phyloP scores from a whole-genome alignment of 2,113 vertebrate species.

The Chamaea fasciata region DNA sequence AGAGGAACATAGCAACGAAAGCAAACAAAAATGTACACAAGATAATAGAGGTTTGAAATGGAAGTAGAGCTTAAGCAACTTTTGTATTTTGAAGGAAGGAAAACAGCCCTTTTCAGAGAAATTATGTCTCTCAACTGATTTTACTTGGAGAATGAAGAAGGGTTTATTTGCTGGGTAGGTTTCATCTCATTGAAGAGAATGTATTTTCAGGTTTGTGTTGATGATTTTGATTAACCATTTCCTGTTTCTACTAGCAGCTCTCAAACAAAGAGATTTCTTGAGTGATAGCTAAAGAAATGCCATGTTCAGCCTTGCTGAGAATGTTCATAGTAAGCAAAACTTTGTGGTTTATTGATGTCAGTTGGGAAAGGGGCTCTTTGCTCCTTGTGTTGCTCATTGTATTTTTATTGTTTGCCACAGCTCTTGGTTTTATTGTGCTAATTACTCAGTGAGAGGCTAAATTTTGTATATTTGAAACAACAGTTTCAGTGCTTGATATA shows the following conservation, averaged over 20 bases:
- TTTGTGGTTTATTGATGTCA: conserved; percentile 15
- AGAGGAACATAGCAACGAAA: not conserved
- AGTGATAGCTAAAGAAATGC: conserved; percentile 41
- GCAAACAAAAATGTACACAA: not conserved
- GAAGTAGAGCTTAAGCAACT: not conserved
- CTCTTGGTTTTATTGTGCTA: conserved; percentile 7
- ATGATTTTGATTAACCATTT: conserved; percentile 53
- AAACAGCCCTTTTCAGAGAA: conserved; percentile 19
- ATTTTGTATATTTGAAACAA: not conserved
- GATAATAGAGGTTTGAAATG: not conserved
- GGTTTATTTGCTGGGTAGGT: conserved; percentile 1
- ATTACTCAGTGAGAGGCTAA: not conserved
- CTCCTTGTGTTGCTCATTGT: not conserved
- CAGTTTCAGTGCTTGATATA: not conserved
- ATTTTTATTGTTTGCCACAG: not conserved
- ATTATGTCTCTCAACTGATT: not conserved
- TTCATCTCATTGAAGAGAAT: conserved; percentile 39
- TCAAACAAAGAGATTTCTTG: conserved; percentile 51
- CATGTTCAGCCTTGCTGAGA: conserved; percentile 6
- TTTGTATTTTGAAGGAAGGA: conserved; percentile 26
- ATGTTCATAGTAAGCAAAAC: conserved; percentile 14
- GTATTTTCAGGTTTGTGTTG: conserved; percentile 46
- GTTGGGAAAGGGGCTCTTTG: not conserved
- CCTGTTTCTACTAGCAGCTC: conserved; percentile 49
- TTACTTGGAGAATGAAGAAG: conserved; percentile 1